These are phyloP conservation scores for Leptosomus discolor DNA, from an alignment of 2,113 vertebrate species.

Conservation along the genomic window DNA sequence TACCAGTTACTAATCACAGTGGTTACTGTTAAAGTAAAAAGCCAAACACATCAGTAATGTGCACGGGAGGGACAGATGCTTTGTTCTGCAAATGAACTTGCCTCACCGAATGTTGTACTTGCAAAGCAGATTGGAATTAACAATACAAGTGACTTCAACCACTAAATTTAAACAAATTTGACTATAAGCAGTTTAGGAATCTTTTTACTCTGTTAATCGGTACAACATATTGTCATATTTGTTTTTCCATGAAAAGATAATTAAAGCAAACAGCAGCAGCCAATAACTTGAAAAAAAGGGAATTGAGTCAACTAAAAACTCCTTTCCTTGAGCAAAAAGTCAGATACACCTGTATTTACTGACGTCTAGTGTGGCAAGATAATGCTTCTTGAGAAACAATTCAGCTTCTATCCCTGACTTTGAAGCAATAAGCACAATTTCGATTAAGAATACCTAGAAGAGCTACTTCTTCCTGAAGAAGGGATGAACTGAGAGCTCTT, in stretches of 20 bases:
- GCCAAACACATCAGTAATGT: fast-evolving
- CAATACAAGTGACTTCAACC: background rate
- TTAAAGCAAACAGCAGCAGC: background rate
- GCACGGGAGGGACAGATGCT: background rate
- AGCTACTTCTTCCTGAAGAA: background rate
- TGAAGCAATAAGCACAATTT: background rate
- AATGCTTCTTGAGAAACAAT: background rate
- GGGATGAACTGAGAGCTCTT: constrained; percentile 8
- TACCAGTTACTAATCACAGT: background rate
- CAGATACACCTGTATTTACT: background rate
- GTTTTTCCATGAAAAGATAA: background rate
- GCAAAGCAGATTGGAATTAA: background rate
- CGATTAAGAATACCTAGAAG: background rate
- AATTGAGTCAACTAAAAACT: background rate
- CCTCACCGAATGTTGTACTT: fast-evolving
- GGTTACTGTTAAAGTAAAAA: background rate
- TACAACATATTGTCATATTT: background rate
- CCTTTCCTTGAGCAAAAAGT: background rate
- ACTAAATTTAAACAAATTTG: background rate
- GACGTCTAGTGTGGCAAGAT: background rate
- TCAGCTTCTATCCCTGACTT: background rate
- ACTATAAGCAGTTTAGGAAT: background rate
- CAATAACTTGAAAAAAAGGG: background rate
- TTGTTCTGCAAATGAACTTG: fast-evolving
- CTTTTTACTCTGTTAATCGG: background rate